These are phyloP conservation scores for Dendrocincla fuliginosa DNA, from an alignment of 2,797 vertebrate genomes.

Conservation along the genomic window DNA sequence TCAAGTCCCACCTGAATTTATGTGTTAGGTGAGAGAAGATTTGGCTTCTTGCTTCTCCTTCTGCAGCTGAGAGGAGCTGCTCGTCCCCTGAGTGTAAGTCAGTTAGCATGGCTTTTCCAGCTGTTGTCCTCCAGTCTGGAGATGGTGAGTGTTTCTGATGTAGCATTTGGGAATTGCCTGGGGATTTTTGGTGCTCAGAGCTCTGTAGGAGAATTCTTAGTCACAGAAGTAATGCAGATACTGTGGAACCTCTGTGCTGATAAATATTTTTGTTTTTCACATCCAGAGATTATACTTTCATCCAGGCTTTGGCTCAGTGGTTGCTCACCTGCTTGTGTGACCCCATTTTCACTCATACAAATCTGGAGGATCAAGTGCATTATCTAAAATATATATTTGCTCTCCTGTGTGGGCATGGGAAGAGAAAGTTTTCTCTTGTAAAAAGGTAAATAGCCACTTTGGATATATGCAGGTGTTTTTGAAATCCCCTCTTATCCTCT, in stretches of 20 bases:
- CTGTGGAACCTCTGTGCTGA: background rate
- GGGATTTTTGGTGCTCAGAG: background rate
- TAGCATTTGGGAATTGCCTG: background rate
- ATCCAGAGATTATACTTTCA: background rate
- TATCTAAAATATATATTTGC: background rate
- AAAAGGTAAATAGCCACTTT: background rate
- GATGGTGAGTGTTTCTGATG: background rate
- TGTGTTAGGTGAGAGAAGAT: accelerated
- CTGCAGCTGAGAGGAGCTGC: background rate
- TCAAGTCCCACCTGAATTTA: background rate
- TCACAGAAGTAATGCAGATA: background rate
- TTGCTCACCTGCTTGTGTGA: background rate
- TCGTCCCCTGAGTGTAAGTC: background rate
- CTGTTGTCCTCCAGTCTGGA: background rate
- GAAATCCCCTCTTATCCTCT: background rate
- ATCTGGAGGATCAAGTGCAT: background rate
- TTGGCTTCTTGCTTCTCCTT: background rate
- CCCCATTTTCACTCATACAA: background rate
- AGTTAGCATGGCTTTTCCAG: background rate
- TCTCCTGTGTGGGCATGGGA: background rate
- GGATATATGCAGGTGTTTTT: background rate
- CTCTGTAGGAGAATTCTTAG: background rate
- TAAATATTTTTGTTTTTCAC: background rate
- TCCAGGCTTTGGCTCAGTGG: background rate
- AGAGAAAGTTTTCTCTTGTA: background rate